Percentiles rank a stretch among this genome's conserved stretches.
These are phyloP conservation scores for Tetranychus piercei DNA, from an alignment of 2,888 invertebrate species.

Conservation along the genomic window DNA sequence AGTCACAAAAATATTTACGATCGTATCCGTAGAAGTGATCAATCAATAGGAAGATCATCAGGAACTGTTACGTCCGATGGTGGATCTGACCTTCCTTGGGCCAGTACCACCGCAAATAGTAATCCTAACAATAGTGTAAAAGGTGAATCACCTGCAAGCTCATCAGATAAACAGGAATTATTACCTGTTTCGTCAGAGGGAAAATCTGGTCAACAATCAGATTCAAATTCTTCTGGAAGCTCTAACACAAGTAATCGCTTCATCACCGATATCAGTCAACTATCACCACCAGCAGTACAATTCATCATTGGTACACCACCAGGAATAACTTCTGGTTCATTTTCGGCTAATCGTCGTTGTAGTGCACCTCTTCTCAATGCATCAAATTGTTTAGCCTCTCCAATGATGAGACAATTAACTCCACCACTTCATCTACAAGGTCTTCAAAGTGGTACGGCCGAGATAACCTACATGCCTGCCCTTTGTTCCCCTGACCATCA, in stretches of 20 bases:
- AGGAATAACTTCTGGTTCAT: neutral
- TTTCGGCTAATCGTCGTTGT: constrained; percentile 10
- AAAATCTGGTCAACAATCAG: neutral
- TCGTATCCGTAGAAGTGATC: constrained; percentile 31
- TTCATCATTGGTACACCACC: constrained; percentile 25
- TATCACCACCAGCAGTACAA: constrained; percentile 27
- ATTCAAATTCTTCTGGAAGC: constrained; percentile 4
- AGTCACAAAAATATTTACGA: constrained; percentile 42
- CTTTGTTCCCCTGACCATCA: constrained; percentile 8
- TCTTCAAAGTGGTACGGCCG: neutral
- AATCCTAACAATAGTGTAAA: neutral
- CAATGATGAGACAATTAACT: constrained; percentile 12
- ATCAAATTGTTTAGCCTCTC: neutral
- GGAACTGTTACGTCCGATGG: constrained; percentile 10
- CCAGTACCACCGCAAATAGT: neutral
- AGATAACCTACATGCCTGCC: neutral
- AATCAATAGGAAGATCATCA: constrained; percentile 22
- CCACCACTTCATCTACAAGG: constrained; percentile 9
- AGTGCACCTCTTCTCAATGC: constrained; percentile 13
- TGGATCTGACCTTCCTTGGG: neutral
- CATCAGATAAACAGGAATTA: neutral
- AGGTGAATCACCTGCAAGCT: neutral
- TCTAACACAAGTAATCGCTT: constrained; percentile 17
- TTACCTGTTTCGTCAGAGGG: neutral
- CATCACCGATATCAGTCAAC: constrained; percentile 22